Percentiles rank a stretch among this genome's conserved stretches.
Evolutionary conservation across 1,140 invertebrate genomes (phyloP).

Genomic region (Hylaeus anthracinus): DNA sequence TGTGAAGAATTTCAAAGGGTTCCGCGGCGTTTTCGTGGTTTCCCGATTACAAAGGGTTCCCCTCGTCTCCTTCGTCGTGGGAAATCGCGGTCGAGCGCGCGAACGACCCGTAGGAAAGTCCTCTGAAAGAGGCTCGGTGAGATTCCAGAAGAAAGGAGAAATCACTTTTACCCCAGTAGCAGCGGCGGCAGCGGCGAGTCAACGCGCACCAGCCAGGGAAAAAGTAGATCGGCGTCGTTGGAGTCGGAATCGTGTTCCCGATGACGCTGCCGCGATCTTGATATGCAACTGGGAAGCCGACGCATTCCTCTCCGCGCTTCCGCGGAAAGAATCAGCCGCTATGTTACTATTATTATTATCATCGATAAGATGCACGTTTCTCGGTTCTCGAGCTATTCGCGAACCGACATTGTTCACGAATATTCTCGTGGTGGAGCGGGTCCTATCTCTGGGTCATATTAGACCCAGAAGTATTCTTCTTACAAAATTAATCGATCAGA

Average conservation of each 20-base stretch:
- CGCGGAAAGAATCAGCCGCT: background rate
- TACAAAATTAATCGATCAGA: too few species aligned
- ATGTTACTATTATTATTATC: too few species aligned
- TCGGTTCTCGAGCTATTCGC: too few species aligned
- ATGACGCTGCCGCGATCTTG: background rate
- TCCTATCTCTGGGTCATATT: too few species aligned
- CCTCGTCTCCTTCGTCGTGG: background rate
- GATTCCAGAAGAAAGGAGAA: constrained; percentile 64
- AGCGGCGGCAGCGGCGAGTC: background rate
- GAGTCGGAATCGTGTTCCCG: background rate
- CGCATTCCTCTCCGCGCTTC: background rate
- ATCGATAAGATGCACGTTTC: too few species aligned
- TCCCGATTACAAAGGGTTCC: background rate
- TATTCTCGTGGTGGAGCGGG: too few species aligned
- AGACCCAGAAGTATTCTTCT: too few species aligned
- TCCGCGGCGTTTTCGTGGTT: constrained; percentile 6
- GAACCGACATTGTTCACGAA: too few species aligned
- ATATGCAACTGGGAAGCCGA: constrained; percentile 17
- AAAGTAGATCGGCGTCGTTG: constrained; percentile 35
- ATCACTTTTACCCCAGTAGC: constrained; percentile 54
- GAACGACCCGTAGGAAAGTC: constrained; percentile 25
- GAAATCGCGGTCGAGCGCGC: constrained; percentile 36
- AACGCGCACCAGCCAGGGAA: background rate
- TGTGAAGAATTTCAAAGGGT: background rate
- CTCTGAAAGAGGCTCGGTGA: constrained; percentile 16